phyloP scores from a whole-genome alignment of 2,888 invertebrate species.

The Lordiphosa andalusiaca region DNA sequence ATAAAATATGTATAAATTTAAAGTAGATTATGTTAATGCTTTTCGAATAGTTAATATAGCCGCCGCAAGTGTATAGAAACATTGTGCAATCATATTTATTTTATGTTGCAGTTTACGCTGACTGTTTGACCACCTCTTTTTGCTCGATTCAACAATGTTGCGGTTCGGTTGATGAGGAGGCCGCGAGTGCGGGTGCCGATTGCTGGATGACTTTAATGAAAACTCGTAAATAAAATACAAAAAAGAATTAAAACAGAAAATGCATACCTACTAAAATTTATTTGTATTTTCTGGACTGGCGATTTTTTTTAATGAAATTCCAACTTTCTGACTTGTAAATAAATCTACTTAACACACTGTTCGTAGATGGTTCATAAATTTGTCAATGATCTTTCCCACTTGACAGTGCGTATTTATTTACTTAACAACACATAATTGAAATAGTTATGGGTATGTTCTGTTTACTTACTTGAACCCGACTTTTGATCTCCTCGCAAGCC shows the following conservation, averaged over 20 bases:
- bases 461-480: constrained; percentile 25
- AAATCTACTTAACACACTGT: constrained; percentile 6
- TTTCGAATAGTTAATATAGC: too few relatives aligned
- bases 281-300: constrained; percentile 36
- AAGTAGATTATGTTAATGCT: too few relatives aligned
- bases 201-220: constrained; percentile 46
- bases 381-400: constrained; percentile 44
- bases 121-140: constrained; percentile 28
- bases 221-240: constrained; percentile 49
- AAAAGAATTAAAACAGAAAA: constrained; percentile 18
- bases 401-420: constrained; percentile 40
- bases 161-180: neutral
- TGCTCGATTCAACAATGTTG: constrained; percentile 4
- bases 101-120: constrained; percentile 2
- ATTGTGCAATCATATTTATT: constrained; percentile 8
- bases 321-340: constrained; percentile 29
- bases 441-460: constrained; percentile 28
- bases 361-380: constrained; percentile 30
- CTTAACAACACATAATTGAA: constrained; percentile 10
- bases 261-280: constrained; percentile 49
- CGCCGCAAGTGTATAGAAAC: neutral
- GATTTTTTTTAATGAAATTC: constrained; percentile 61
- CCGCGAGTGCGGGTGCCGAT: constrained; percentile 1
- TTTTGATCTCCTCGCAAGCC: constrained; percentile 6
- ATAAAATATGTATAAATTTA: too few relatives aligned